Evolutionary conservation across 1,140 invertebrate genomes (phyloP), one percentile per base, ranked within the genome.

Genomic region (Camponotus floridanus): DNA sequence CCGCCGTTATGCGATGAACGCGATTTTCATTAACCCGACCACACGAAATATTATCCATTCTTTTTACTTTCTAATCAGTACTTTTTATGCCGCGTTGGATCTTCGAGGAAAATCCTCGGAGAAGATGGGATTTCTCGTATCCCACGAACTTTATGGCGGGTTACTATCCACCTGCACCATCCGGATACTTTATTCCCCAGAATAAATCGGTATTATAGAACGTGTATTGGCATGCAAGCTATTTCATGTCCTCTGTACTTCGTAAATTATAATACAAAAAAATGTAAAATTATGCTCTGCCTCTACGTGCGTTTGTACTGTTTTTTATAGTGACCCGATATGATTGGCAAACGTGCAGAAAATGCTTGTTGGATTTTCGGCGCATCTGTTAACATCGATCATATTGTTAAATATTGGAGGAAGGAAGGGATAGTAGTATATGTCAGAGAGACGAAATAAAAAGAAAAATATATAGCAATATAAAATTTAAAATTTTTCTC

Each of bases 11-110:
- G 39, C 55, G 79, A 55, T 57, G 31, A 83, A 67, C 42, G 68
- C 68, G 39, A 83, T 83, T 83, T 83, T 83, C 79, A 83, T 83
- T 83, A 83, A 83, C 26, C 57, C 42, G 55, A 57, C 68, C 55
- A 39, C 39, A 39, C 39, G 79, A 18, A 73, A 61, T 45, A 61
- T 45, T 42, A 55, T 61, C 78, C 26, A 57, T 81, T 71, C 67
- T 74, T 83, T 73, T 61, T 59, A 33, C 31, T 70, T 61, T 48
- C 70, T 73, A 74, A 83, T 83, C 33, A 36, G 68, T 45, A 71
- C 21, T 73, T 45, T 71, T 73, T 73, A 59, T 13, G 48, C 8
- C 65, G 36, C 48, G 67, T n/a, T 31, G 36, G 1, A 31, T 67
- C 64, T 55, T 18, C 31, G 7, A 21, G 8, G 21, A 1, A 39